Conservation (phyloP, 2,888 invertebrate species). For the Andrena trimmerana region DNA sequence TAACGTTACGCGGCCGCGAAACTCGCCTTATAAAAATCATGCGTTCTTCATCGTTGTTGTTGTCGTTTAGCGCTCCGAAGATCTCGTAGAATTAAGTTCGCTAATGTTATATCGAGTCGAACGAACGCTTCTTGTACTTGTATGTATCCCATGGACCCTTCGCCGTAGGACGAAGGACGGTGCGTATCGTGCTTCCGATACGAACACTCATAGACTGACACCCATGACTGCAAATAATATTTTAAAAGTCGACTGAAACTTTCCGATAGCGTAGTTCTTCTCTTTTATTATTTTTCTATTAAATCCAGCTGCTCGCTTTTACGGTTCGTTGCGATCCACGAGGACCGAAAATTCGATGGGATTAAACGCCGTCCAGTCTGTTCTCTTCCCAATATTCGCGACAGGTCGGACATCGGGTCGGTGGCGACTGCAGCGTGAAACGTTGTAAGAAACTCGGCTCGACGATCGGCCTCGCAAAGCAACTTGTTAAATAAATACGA, state of each 20-base stretch:
- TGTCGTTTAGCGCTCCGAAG: conserved; percentile 45
- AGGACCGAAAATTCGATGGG: neutral
- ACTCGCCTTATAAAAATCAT: conserved; percentile 10
- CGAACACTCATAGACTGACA: conserved; percentile 58
- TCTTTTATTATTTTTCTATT: too few relatives aligned
- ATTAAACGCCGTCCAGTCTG: conserved; percentile 31
- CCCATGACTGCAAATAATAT: conserved; percentile 18
- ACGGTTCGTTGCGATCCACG: conserved; percentile 3
- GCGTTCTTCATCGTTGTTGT: conserved; percentile 11
- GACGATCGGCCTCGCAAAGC: neutral
- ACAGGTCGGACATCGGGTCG: conserved; percentile 1
- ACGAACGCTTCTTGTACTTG: conserved; percentile 36
- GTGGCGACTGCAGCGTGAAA: conserved; percentile 27
- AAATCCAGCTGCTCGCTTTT: neutral
- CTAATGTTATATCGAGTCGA: conserved; percentile 38
- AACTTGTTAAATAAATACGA: conserved; percentile 39
- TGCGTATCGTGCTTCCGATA: conserved; percentile 32
- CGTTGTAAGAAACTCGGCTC: conserved; percentile 16
- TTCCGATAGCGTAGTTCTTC: neutral
- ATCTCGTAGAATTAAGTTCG: conserved; percentile 68
- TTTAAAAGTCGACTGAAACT: conserved; percentile 17
- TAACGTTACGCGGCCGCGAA: neutral
- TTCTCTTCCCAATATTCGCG: conserved; percentile 11
- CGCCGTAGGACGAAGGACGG: conserved; percentile 36
- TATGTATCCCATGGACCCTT: conserved; percentile 30